Evolutionary conservation across 1,140 invertebrate species (phyloP).

Genomic region (Eupeodes corollae): DNA sequence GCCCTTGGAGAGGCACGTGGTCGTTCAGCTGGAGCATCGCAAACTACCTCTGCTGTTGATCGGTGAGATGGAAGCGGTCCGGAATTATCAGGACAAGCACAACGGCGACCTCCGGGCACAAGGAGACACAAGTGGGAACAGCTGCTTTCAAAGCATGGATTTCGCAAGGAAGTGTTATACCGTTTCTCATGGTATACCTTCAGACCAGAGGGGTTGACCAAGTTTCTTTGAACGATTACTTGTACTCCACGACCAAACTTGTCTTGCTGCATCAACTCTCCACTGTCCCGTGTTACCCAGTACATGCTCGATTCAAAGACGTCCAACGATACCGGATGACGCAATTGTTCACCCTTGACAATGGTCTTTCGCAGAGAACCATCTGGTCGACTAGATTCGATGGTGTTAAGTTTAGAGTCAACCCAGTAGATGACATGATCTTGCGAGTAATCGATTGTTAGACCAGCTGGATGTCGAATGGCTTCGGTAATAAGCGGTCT

Average conservation of each 20-base stretch:
- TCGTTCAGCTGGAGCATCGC: conserved; percentile 69
- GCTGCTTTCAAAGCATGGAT: conserved; percentile 56
- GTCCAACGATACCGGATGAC: conserved; percentile 78
- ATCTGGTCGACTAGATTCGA: conserved; percentile 79
- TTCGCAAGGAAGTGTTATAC: conserved; percentile 64
- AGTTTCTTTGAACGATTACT: conserved; percentile 62
- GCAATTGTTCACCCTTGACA: conserved; percentile 56
- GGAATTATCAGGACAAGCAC: conserved; percentile 74
- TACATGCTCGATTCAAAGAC: conserved; percentile 86
- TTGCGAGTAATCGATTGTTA: conserved; percentile 84
- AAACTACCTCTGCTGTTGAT: conserved; percentile 48
- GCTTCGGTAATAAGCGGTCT: conserved; percentile 64
- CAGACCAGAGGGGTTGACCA: conserved; percentile 73
- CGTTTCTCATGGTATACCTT: conserved; percentile 71
- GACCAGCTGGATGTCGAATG: conserved; percentile 72
- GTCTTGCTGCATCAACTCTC: conserved; percentile 76
- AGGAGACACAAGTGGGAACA: conserved; percentile 88
- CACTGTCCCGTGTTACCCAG: conserved; percentile 72
- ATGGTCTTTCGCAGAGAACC: conserved; percentile 66
- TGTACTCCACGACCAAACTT: conserved; percentile 94
- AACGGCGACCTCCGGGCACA: conserved; percentile 73
- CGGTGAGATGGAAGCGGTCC: conserved; percentile 43
- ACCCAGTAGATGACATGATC: conserved; percentile 89
- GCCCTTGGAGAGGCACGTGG: conserved; percentile 60
- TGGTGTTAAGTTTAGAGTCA: conserved; percentile 85